These are phyloP conservation scores for Melipona quadrifasciata DNA, from an alignment of 1,140 invertebrate genomes.

Conservation along the genomic window DNA sequence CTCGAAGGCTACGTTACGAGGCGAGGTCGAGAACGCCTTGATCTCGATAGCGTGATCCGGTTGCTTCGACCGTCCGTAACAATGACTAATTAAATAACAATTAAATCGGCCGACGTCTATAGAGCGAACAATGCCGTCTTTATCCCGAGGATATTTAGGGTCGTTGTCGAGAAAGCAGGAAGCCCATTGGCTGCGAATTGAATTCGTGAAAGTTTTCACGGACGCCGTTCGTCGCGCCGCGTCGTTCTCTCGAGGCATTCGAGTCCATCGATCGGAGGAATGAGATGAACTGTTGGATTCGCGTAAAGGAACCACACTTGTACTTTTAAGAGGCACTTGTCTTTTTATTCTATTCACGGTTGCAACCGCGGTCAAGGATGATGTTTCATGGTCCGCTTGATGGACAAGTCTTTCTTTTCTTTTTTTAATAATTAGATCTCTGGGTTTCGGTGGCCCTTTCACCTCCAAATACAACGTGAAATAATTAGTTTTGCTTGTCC, in stretches of 20 bases:
- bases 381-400: too few relatives aligned
- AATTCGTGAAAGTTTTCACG: constrained; percentile 50
- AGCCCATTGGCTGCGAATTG: constrained; percentile 3
- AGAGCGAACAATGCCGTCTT: constrained; percentile 27
- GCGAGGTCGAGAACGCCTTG: constrained; percentile 24
- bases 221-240: neutral
- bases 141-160: constrained; percentile 12
- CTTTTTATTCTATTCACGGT: too few relatives aligned
- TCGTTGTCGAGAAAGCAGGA: constrained; percentile 52
- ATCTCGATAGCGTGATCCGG: constrained; percentile 31
- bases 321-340: too few relatives aligned
- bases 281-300: too few relatives aligned
- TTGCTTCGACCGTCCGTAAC: constrained; percentile 12
- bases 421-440: too few relatives aligned
- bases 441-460: too few relatives aligned
- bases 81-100: constrained; percentile 47
- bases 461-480: too few relatives aligned
- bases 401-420: too few relatives aligned
- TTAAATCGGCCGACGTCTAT: constrained; percentile 19
- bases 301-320: too few relatives aligned
- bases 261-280: neutral
- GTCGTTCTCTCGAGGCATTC: neutral
- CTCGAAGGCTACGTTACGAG: constrained; percentile 11
- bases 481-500: too few relatives aligned
- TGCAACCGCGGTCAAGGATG: too few relatives aligned